Base-by-base conservation (phyloP, 2,113 vertebrate genomes). In the Microtus oregoni region DNA sequence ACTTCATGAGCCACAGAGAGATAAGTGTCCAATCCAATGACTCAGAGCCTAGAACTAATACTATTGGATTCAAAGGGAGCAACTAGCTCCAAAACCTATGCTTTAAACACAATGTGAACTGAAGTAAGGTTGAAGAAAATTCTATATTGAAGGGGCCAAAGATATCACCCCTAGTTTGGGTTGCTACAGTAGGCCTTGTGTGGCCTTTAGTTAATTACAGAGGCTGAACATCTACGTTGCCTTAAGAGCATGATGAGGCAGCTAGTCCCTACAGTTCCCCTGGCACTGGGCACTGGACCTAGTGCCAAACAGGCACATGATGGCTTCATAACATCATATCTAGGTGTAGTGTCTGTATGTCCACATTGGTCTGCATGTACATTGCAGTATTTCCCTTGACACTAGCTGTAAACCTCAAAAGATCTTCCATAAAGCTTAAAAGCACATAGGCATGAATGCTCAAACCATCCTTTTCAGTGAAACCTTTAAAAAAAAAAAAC, bases 241-340 rank as follows among this genome's bases (percentile, higher is more conserved):
- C 26, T 6, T 79, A 61, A 26, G 44, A 55, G 3, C 20, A 20
- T 28, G 47, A 13, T 68, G 8, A 9, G 50, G 13, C 50, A 38
- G 24, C 68, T 41, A 38, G 38, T 68, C 32, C 4, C 0, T 9
- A 1, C 50, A 32, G 28, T 24, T 52, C 19, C 5, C 24, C 15
- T 22, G 75, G 41, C 65, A 28, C 44, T 7, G 3, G 35, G 32
- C 32, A 4, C 55, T 3, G 41, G 82, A 47, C 35, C 7, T 61
- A 47, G 13, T 1, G 5, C 7, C 3, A 10, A 73, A 5, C 7
- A 68, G 24, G 3, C 30, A 4, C 5, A 1, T 1, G 1, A 4
- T 13, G 24, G 52, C 4, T 70, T 20, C 22, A 5, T 58, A 4
- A 19, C 41, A 7, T 50, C 44, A 11, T 7, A 11, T 10, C 26